A percentile compares a stretch with the other conserved stretches of the same genome.
Conservation (phyloP, 2,888 invertebrate genomes). For the Mythimna lalbum region DNA sequence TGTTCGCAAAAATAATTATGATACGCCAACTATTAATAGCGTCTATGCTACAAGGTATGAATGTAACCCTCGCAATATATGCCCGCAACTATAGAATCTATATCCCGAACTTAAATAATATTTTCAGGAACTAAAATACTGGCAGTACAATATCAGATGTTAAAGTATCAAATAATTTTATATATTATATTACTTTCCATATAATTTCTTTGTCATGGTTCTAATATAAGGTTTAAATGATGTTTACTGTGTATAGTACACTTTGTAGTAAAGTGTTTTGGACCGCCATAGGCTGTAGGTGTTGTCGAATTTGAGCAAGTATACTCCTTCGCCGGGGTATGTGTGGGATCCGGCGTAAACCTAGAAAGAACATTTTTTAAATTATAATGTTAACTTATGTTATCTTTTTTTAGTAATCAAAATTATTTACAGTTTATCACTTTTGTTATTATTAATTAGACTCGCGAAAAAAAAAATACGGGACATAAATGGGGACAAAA, state of each 20-base stretch:
- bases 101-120: constrained; percentile 24
- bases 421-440: too few species aligned
- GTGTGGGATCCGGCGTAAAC: constrained; percentile 99
- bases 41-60: not conserved
- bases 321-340: constrained; percentile 99
- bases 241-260: constrained; percentile 96
- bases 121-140: constrained; percentile 57
- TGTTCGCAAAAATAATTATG: too few species aligned
- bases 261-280: constrained; percentile 99
- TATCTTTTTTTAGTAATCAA: not conserved
- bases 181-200: constrained; percentile 55
- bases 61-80: constrained; percentile 23
- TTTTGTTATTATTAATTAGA: too few species aligned
- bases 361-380: constrained; percentile 72
- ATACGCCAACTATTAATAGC: not conserved
- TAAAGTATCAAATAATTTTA: constrained; percentile 56
- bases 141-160: constrained; percentile 57
- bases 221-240: constrained; percentile 51
- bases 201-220: constrained; percentile 74
- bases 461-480: too few species aligned
- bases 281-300: constrained; percentile 99
- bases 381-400: not conserved
- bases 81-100: constrained; percentile 11
- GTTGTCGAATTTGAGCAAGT: constrained; percentile 99
- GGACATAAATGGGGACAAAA: too few species aligned